Percentiles rank a stretch among this genome's conserved stretches.
These are phyloP conservation scores for Lobophora halterata DNA, from an alignment of 2,888 invertebrate genomes.

Conservation along the genomic window DNA sequence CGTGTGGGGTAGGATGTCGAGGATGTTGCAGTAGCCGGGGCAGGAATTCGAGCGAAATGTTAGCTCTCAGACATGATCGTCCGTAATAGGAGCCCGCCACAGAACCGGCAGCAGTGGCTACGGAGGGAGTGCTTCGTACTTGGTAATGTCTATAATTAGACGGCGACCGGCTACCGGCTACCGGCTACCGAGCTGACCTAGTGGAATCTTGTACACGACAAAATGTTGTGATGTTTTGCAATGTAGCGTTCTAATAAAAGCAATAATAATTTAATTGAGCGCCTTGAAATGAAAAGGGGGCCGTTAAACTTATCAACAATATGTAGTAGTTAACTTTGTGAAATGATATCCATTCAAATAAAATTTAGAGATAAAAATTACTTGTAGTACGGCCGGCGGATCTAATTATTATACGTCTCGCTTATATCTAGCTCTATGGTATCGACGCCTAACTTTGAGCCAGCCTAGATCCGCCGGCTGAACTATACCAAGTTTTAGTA, in stretches of 20 bases:
- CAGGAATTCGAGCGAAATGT: constrained; percentile 35
- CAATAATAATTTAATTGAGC: constrained; percentile 11
- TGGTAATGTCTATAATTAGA: constrained; percentile 29
- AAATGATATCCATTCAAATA: constrained; percentile 21
- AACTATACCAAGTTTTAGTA: no score
- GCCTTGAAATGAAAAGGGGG: constrained; percentile 8
- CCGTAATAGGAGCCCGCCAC: constrained; percentile 29
- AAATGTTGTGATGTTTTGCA: constrained; percentile 12
- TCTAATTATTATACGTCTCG: no score
- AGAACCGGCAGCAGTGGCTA: constrained; percentile 6
- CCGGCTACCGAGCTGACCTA: constrained; percentile 16
- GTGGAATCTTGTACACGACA: constrained; percentile 14
- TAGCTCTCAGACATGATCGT: constrained; percentile 30
- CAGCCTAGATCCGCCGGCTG: no score
- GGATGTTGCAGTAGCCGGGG: constrained; percentile 33
- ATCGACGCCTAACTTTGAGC: no score
- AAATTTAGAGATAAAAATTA: no score
- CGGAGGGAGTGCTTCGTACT: constrained; percentile 17
- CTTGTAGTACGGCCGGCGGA: no score
- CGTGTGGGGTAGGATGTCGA: background rate
- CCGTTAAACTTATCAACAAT: no score
- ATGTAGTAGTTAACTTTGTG: constrained; percentile 20
- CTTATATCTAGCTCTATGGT: no score
- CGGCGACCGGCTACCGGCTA: no score
- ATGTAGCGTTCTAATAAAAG: constrained; percentile 21